phyloP scores from a whole-genome alignment of 2,888 invertebrate species.

The Lasiommata megera region DNA sequence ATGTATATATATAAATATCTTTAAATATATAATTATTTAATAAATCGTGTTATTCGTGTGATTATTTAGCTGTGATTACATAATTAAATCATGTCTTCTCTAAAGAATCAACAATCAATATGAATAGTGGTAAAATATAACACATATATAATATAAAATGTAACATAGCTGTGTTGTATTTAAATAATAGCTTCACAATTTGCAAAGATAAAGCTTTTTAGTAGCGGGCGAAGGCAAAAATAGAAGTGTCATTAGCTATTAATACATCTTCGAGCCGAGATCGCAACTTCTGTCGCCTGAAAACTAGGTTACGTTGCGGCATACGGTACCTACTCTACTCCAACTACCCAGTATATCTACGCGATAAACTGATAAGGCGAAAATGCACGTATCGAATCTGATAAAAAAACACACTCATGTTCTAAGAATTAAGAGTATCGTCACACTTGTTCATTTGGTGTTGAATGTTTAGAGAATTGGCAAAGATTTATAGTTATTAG shows the following conservation, averaged over 20 bases:
- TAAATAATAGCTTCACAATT: neutral
- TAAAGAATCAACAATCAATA: no score
- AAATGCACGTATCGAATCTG: slow-evolving; percentile 39
- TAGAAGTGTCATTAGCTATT: slow-evolving; percentile 63
- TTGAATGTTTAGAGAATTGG: slow-evolving; percentile 22
- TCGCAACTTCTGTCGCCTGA: slow-evolving; percentile 43
- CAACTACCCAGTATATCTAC: slow-evolving; percentile 41
- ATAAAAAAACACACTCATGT: slow-evolving; percentile 45
- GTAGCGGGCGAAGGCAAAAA: slow-evolving; percentile 38
- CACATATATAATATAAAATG: neutral
- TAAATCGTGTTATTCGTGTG: no score
- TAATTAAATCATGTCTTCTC: no score
- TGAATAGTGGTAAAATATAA: neutral
- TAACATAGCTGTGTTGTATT: neutral
- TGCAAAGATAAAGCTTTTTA: slow-evolving; percentile 10
- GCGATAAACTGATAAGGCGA: slow-evolving; percentile 61
- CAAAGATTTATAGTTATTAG: slow-evolving; percentile 37
- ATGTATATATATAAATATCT: no score
- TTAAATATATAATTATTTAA: no score
- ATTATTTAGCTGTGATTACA: no score
- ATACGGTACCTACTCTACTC: slow-evolving; percentile 24
- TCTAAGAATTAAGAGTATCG: slow-evolving; percentile 39
- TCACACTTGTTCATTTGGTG: neutral
- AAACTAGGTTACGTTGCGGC: slow-evolving; percentile 67
- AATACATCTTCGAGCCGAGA: slow-evolving; percentile 45